These are phyloP conservation scores for Nephrotoma flavescens DNA, from an alignment of 2,888 invertebrate species.

Conservation along the genomic window DNA sequence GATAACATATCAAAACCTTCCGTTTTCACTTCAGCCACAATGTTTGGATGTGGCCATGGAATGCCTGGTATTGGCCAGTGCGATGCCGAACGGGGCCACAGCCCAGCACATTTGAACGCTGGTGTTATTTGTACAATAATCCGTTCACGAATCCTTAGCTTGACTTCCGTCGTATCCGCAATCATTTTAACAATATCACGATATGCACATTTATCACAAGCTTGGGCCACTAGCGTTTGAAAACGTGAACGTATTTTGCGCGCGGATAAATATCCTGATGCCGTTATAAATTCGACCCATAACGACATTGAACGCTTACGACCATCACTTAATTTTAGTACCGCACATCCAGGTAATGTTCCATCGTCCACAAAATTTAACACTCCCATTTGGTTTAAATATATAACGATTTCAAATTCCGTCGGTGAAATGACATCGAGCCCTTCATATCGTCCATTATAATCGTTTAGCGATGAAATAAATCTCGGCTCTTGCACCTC, in stretches of 20 bases:
- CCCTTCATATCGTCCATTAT: slow-evolving; percentile 83
- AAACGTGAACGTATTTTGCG: slow-evolving; percentile 89
- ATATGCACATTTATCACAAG: slow-evolving; percentile 88
- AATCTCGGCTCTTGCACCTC: slow-evolving; percentile 91
- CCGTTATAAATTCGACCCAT: slow-evolving; percentile 97
- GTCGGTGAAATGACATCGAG: slow-evolving; percentile 84
- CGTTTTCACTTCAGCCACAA: slow-evolving; percentile 86
- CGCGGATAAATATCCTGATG: slow-evolving; percentile 90
- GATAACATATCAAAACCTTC: slow-evolving; percentile 91
- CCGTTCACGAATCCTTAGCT: slow-evolving; percentile 75
- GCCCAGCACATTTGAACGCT: slow-evolving; percentile 83
- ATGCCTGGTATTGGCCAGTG: slow-evolving; percentile 89
- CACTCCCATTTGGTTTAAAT: slow-evolving; percentile 97
- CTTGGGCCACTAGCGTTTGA: slow-evolving; percentile 78
- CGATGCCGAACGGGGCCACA: slow-evolving; percentile 89
- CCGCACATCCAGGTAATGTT: slow-evolving; percentile 82
- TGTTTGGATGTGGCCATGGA: slow-evolving; percentile 86
- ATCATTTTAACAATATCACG: slow-evolving; percentile 91
- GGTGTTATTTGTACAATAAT: slow-evolving; percentile 92
- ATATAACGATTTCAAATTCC: slow-evolving; percentile 90
- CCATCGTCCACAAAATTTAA: slow-evolving; percentile 96
- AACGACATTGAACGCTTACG: slow-evolving; percentile 93
- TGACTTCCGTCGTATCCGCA: slow-evolving; percentile 88
- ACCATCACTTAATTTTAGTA: slow-evolving; percentile 87
- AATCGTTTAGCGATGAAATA: slow-evolving; percentile 79